phyloP scores from a whole-genome alignment of 2,888 invertebrate species.

The Emmelina monodactyla region DNA sequence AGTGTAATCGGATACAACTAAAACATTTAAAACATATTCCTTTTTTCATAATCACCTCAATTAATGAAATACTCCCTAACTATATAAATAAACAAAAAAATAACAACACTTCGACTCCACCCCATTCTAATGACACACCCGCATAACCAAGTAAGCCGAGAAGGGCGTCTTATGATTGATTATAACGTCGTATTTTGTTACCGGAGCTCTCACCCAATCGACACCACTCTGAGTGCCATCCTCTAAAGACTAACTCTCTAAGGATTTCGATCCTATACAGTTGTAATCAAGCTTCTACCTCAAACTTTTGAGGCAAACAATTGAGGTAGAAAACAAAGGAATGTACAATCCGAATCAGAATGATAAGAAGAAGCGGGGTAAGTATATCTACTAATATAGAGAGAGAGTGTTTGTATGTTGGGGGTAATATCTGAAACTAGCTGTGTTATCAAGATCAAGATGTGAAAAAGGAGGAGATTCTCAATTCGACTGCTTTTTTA shows the following conservation, averaged over 20 bases:
- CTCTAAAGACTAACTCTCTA: slow-evolving; percentile 14
- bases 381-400: too few species aligned
- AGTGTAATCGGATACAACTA: too few species aligned
- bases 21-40: too few species aligned
- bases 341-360: slow-evolving; percentile 34
- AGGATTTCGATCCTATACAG: slow-evolving; percentile 6
- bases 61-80: too few species aligned
- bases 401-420: too few species aligned
- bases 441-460: too few species aligned
- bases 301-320: slow-evolving; percentile 6
- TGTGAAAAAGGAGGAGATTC: too few species aligned
- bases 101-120: slow-evolving; percentile 27
- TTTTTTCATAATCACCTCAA: too few species aligned
- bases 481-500: too few species aligned
- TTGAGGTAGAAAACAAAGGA: slow-evolving; percentile 18
- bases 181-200: slow-evolving; percentile 41
- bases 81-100: too few species aligned
- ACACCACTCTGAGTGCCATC: slow-evolving; percentile 7
- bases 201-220: slow-evolving; percentile 29
- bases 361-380: slow-evolving; percentile 26
- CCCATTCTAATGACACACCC: slow-evolving; percentile 32
- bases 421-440: too few species aligned
- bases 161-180: slow-evolving; percentile 53
- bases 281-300: background rate
- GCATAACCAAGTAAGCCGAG: slow-evolving; percentile 47